Base-by-base conservation (phyloP, 2,113 vertebrate genomes). In the Vulpes ferrilata region DNA sequence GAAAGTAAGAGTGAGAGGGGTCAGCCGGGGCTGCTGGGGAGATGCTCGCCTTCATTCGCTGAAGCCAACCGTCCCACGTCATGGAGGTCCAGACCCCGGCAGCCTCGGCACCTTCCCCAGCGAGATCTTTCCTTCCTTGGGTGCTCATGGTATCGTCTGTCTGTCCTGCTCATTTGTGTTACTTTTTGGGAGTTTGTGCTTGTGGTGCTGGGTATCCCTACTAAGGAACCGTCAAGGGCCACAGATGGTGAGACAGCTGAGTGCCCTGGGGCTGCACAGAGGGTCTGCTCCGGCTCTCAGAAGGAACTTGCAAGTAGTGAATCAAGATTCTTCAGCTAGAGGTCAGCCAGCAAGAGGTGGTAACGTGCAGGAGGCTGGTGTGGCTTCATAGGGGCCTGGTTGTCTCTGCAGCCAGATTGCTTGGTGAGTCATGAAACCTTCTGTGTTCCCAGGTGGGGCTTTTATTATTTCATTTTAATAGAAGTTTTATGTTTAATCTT, bases 401-500 rank as follows among this genome's bases (percentile, higher is more conserved):
- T 5, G 38, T 74, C 78, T 90, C 73, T 59, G 51, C 38, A 43
- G 38, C 25, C 27, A 0, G 10, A 0, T 6, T 13, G 8, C 10
- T 0, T 9, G 11, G 27, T 3, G 15, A 80, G 7, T n/a, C 80
- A 69, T 30, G 76, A 27, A 22, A 1, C 15, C 88, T 35, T 35
- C 35, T 35, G 1, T 10, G 8, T 65, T 84, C 69, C 65, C 73
- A 22, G 53, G 5, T 65, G 38, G 73, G 3, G 1, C 35, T 89
- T 65, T 87, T 48, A 69, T 82, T 48, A 51, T 67, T 90, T 90
- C 35, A 48, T 91, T 62, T 73, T 82, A 78, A 84, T 64, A 35
- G 25, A 65, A 92, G 55, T 84, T 67, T 94, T 89, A 35, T 35
- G 90, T 96, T 69, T 88, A 81, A 22, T 67, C 16, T 35, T 86